Evolutionary conservation across 2,113 vertebrate species (phyloP), one percentile per base, ranked within the genome.

Genomic region (Proteles cristata): DNA sequence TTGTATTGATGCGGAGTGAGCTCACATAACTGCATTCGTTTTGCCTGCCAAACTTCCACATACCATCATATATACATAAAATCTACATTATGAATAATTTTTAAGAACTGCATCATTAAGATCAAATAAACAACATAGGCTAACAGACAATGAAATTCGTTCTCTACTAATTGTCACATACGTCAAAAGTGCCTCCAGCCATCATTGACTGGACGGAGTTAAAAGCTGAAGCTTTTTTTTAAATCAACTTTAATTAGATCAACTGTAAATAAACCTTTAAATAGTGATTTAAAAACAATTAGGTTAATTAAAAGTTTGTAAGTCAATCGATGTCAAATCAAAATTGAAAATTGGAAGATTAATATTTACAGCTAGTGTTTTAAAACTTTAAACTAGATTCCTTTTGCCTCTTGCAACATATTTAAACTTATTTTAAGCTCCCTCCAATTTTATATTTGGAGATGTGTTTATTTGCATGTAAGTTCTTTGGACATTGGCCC

Each of bases 261-360:
- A 90, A 69, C 31, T 50, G 2, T 83, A 96, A 87, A 83, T 92
- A 96, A 93, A 92, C 26, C 39, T 94, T 91, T 58, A 93, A 96
- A 63, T 79, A 45, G 5, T 87, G 15, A 89, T 66, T 83, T 65
- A 87, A 58, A 68, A 76, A 61, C 45, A 90, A 94, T 93, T 76
- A 43, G 7, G 28, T 14, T 83, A 96, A 93, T 69, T 69, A 76
- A 61, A 80, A 82, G 21, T 77, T 88, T 89, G n/a, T 61, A 93
- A 90, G 48, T 55, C 79, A 90, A 77, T 39, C 39, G 35, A 87
- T 81, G 17, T 53, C 25, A 93, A 39, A 73, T 68, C 90, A 90
- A 94, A 84, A 76, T 71, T 50, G 55, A 85, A 95, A 93, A 50
- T 35, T 16, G 74, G 19, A 86, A 96, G 74, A 81, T 71, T 94